Evolutionary conservation across 1,140 invertebrate species (phyloP).

Genomic region (Sitobion miscanthi): DNA sequence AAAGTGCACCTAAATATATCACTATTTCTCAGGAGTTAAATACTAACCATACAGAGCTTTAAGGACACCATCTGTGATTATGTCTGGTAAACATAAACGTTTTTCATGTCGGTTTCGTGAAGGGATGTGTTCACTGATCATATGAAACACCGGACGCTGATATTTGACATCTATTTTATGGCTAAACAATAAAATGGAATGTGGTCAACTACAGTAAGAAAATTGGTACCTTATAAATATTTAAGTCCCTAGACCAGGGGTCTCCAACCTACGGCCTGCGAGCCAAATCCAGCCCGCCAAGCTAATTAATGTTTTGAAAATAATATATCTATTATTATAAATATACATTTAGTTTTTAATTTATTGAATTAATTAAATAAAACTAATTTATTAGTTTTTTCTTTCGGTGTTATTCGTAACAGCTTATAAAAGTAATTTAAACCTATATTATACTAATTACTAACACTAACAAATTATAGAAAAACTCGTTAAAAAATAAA

Average conservation of each 20-base stretch:
- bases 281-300: too few species aligned
- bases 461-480: too few species aligned
- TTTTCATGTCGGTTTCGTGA: slow-evolving; percentile 61
- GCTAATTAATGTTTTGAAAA: too few species aligned
- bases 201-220: not conserved
- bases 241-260: not conserved
- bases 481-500: too few species aligned
- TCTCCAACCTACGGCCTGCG: too few species aligned
- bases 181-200: slow-evolving; percentile 31
- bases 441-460: too few species aligned
- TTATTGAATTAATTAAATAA: too few species aligned
- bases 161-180: slow-evolving; percentile 58
- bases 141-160: slow-evolving; percentile 64
- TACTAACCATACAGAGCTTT: slow-evolving; percentile 60
- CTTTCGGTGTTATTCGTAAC: too few species aligned
- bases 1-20: not conserved
- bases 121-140: slow-evolving; percentile 63
- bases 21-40: not conserved
- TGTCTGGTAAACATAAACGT: slow-evolving; percentile 63
- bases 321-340: too few species aligned
- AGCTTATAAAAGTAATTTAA: too few species aligned
- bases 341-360: too few species aligned
- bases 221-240: not conserved
- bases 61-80: slow-evolving; percentile 65
- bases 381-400: too few species aligned